Evolutionary conservation across 2,113 vertebrate species (phyloP).

Genomic region (Crotophaga sulcirostris): DNA sequence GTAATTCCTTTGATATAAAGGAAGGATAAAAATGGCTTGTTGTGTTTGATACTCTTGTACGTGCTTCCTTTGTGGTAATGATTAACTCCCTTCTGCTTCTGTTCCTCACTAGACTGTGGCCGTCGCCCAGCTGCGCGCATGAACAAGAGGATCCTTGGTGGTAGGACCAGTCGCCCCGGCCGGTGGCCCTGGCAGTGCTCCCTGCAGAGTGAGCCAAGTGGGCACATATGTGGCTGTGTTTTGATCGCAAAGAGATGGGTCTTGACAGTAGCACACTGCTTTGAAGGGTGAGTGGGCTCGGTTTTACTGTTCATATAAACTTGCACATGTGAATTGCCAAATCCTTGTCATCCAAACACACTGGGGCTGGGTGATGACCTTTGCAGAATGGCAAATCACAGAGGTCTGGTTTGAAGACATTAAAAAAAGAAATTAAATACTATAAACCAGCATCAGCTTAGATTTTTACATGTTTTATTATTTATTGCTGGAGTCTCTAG

Average conservation of each 20-base stretch:
- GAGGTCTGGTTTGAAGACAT: not conserved
- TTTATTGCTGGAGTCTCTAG: not conserved
- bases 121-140: slow-evolving; percentile 83
- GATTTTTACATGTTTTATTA: not conserved
- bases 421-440: not conserved
- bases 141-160: slow-evolving; percentile 93
- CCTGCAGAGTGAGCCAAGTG: slow-evolving; percentile 90
- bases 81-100: not conserved
- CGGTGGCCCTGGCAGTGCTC: slow-evolving; percentile 98
- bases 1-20: not conserved
- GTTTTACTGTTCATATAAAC: not conserved
- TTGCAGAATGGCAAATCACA: not conserved
- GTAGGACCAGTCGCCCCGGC: slow-evolving; percentile 88
- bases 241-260: slow-evolving; percentile 90
- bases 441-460: not conserved
- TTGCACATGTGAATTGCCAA: fast-evolving
- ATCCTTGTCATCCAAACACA: fast-evolving
- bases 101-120: slow-evolving; percentile 80
- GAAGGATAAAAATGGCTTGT: not conserved
- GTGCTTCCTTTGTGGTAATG: fast-evolving
- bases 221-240: slow-evolving; percentile 94
- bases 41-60: not conserved
- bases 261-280: slow-evolving; percentile 94
- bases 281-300: slow-evolving; percentile 86
- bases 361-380: not conserved